Conservation (phyloP, 1,140 invertebrate species). For the Uloborus diversus region DNA sequence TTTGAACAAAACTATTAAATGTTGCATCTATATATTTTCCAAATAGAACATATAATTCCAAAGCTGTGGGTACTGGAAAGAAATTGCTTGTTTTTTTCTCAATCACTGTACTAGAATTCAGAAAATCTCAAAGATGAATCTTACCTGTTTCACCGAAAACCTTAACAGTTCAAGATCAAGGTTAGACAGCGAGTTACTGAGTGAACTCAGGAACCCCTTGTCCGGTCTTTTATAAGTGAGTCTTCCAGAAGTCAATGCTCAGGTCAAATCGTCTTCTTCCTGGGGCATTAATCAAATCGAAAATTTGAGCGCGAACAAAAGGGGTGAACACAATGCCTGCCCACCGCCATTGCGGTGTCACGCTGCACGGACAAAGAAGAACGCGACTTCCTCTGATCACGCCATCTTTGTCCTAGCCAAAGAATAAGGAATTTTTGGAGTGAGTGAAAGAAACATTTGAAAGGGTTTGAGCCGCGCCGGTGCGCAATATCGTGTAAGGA, state of each 20-base stretch:
- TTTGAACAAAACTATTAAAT: neutral
- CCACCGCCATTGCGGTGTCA: neutral
- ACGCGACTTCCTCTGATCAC: neutral
- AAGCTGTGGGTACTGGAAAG: no score
- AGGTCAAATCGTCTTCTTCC: conserved; percentile 30
- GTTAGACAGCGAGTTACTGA: neutral
- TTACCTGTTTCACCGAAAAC: neutral
- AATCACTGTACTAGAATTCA: neutral
- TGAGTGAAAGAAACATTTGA: neutral
- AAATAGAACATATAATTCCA: no score
- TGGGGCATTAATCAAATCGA: neutral
- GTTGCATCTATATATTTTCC: neutral
- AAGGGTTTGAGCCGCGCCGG: no score
- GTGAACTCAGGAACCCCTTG: neutral
- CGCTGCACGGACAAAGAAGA: conserved; percentile 7
- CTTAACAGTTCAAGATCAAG: neutral
- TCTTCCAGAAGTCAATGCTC: conserved; percentile 8
- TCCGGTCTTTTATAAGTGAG: neutral
- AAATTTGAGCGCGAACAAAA: neutral
- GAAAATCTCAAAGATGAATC: neutral
- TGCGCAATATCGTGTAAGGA: no score
- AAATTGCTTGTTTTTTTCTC: neutral
- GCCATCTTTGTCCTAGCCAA: conserved; percentile 3
- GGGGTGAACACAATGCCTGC: conserved; percentile 2
- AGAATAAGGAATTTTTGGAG: neutral